Evolutionary conservation across 2,113 vertebrate species (phyloP).

Genomic region (Xyrauchen texanus): DNA sequence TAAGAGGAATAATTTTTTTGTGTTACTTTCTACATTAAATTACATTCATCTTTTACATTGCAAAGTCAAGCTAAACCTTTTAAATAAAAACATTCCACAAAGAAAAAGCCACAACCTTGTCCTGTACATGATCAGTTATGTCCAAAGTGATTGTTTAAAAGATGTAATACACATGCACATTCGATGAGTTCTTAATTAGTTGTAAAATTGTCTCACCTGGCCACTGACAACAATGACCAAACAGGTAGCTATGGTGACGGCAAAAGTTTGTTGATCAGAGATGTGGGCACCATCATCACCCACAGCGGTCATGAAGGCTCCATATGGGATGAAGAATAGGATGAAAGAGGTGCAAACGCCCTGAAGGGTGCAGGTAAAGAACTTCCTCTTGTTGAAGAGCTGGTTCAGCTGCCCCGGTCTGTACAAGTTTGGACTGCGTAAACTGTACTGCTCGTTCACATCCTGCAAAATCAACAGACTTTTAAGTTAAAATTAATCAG

Average conservation of each 20-base stretch:
- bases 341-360: slow-evolving; percentile 80
- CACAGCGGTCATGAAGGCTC: slow-evolving; percentile 70
- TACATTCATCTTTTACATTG: no score
- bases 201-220: slow-evolving; percentile 71
- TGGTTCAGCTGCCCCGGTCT: slow-evolving; percentile 82
- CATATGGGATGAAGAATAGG: slow-evolving; percentile 84
- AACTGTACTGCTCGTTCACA: slow-evolving; percentile 79
- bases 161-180: no score
- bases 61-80: no score
- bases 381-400: slow-evolving; percentile 84
- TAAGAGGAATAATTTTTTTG: no score
- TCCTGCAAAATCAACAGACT: slow-evolving; percentile 68
- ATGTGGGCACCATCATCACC: slow-evolving; percentile 76
- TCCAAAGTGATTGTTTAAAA: no score
- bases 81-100: no score
- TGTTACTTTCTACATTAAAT: no score
- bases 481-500: not conserved
- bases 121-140: no score
- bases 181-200: no score
- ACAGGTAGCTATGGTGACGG: slow-evolving; percentile 82
- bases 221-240: slow-evolving; percentile 84
- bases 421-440: slow-evolving; percentile 79
- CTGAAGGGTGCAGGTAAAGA: slow-evolving; percentile 81
- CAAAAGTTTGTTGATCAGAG: slow-evolving; percentile 82
- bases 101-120: no score